A percentile compares a stretch with the other conserved stretches of the same genome.
Evolutionary conservation across 2,797 vertebrate genomes (phyloP).

Genomic region (Sciurus vulgaris): DNA sequence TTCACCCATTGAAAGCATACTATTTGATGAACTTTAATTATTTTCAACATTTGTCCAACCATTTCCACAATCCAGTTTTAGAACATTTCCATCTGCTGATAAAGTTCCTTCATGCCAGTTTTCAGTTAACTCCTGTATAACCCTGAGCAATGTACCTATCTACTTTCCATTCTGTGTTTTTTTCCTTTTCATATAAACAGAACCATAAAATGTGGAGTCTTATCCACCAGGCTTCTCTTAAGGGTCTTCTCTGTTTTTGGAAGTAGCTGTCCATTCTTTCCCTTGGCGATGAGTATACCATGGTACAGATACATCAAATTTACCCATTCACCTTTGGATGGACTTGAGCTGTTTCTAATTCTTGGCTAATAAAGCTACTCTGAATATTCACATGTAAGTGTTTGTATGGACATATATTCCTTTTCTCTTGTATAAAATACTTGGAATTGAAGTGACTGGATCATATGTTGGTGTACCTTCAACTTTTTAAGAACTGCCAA

Average conservation of each 20-base stretch:
- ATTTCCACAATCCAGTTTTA: not conserved
- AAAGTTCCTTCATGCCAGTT: not conserved
- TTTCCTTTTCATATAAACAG: slow-evolving; percentile 14
- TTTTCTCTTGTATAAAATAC: not conserved
- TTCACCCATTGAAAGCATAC: not conserved
- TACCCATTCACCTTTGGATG: not conserved
- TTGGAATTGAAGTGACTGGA: not conserved
- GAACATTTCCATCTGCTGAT: not conserved
- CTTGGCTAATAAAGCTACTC: not conserved
- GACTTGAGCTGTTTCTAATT: not conserved
- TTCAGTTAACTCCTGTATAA: not conserved
- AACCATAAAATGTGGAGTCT: not conserved
- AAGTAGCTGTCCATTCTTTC: not conserved
- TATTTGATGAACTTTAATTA: not conserved
- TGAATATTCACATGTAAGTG: not conserved
- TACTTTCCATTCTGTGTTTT: slow-evolving; percentile 19
- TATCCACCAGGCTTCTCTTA: not conserved
- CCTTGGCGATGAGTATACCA: not conserved
- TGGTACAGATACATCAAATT: not conserved
- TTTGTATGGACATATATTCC: not conserved
- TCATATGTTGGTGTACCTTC: not conserved
- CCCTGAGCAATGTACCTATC: not conserved
- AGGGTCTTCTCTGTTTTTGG: not conserved
- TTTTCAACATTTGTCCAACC: not conserved
- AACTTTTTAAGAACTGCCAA: not conserved